A percentile compares a stretch with the other conserved stretches of the same genome.
Conservation (phyloP, 1,140 invertebrate genomes). For the Neodiprion fabricii region DNA sequence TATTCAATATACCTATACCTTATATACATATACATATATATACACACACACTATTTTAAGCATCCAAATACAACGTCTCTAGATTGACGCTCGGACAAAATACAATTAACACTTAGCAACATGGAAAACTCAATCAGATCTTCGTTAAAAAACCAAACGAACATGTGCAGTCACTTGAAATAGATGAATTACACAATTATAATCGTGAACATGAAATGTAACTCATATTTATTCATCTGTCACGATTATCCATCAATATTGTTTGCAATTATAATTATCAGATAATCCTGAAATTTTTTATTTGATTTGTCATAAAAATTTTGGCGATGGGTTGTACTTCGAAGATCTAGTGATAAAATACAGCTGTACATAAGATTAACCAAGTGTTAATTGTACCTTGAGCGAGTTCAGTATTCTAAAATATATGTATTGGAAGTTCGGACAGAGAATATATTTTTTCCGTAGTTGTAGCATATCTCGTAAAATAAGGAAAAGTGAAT, state of each 20-base stretch:
- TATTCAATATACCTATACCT: not conserved
- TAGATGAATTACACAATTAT: too few relatives aligned
- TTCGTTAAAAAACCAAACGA: too few relatives aligned
- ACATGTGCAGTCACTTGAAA: too few relatives aligned
- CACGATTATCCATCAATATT: too few relatives aligned
- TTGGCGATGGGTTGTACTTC: too few relatives aligned
- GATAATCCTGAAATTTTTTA: too few relatives aligned
- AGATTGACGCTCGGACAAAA: not conserved
- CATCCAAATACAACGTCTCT: not conserved
- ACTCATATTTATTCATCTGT: too few relatives aligned
- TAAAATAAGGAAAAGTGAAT: constrained; percentile 51
- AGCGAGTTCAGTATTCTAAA: not conserved
- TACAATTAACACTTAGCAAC: not conserved
- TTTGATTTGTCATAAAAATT: too few relatives aligned
- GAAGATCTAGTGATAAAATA: not conserved
- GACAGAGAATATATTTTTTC: constrained; percentile 4
- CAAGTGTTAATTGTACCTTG: not conserved
- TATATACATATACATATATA: not conserved
- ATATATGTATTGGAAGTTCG: not conserved
- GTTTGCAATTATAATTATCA: too few relatives aligned
- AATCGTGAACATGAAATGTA: too few relatives aligned
- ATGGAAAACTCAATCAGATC: too few relatives aligned
- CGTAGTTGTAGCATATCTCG: not conserved
- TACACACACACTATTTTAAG: not conserved
- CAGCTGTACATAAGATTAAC: not conserved